Evolutionary conservation across 2,888 invertebrate genomes (phyloP).

Genomic region (Phyto melanocephala): DNA sequence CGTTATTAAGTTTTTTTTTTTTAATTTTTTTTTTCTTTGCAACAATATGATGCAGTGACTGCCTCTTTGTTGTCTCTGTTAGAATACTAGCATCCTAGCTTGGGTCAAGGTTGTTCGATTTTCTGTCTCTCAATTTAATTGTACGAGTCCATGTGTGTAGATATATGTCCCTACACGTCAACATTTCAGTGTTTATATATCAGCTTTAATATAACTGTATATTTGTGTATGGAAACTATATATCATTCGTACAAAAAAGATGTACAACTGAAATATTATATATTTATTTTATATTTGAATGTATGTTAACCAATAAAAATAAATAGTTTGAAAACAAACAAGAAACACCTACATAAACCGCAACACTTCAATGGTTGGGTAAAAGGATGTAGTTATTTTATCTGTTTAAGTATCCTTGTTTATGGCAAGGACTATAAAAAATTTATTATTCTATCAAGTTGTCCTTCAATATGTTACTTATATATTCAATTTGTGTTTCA

Average conservation of each 20-base stretch:
- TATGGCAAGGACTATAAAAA: slow-evolving; percentile 21
- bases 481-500: slow-evolving; percentile 15
- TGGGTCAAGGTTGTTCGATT: slow-evolving; percentile 68
- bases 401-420: slow-evolving; percentile 33
- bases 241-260: not conserved
- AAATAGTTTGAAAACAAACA: not conserved
- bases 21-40: not conserved
- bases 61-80: slow-evolving; percentile 19
- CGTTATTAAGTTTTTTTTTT: too few relatives aligned
- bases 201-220: not conserved
- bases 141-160: not conserved
- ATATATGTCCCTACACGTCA: not conserved
- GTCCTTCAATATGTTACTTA: slow-evolving; percentile 35
- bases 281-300: slow-evolving; percentile 40
- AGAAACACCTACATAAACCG: slow-evolving; percentile 6
- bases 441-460: slow-evolving; percentile 15
- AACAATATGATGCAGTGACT: slow-evolving; percentile 7
- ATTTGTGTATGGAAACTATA: too few relatives aligned
- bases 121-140: slow-evolving; percentile 47
- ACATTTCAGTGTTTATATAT: not conserved
- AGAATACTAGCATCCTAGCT: slow-evolving; percentile 44
- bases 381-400: not conserved
- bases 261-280: slow-evolving; percentile 14
- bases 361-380: not conserved
- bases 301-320: slow-evolving; percentile 46